Evolutionary conservation across 2,888 invertebrate genomes (phyloP).

Genomic region (Melitaea athalia): DNA sequence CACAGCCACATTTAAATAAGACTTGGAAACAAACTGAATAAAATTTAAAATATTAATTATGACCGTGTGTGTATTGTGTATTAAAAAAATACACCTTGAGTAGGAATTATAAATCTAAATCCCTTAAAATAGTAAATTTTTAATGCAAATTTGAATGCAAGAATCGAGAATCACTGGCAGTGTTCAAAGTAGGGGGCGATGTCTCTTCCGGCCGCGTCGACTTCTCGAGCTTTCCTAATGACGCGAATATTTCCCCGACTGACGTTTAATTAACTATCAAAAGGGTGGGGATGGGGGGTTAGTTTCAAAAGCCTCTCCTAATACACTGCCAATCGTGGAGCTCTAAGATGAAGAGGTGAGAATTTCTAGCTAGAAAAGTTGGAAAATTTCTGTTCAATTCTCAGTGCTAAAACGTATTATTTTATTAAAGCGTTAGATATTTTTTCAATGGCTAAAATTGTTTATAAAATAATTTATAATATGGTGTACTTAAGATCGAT

Average conservation of each 20-base stretch:
- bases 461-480: background rate
- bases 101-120: too few species aligned
- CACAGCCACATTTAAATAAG: too few species aligned
- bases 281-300: conserved; percentile 48
- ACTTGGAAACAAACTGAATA: too few species aligned
- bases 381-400: conserved; percentile 8
- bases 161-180: conserved; percentile 22
- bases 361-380: conserved; percentile 5
- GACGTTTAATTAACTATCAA: conserved; percentile 79
- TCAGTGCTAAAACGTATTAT: background rate
- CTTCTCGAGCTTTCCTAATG: conserved; percentile 70
- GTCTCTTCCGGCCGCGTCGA: conserved; percentile 63
- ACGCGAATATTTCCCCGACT: conserved; percentile 73
- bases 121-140: background rate
- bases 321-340: conserved; percentile 50
- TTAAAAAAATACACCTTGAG: too few species aligned
- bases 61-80: too few species aligned
- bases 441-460: background rate
- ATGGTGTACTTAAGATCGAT: too few species aligned
- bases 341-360: background rate
- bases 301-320: conserved; percentile 50
- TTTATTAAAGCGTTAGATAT: background rate
- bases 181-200: conserved; percentile 38
- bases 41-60: too few species aligned
- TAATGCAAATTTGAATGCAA: background rate